Evolutionary conservation across 2,888 invertebrate species (phyloP), one percentile per base, ranked within the genome.

Genomic region (Laspeyria flexula): DNA sequence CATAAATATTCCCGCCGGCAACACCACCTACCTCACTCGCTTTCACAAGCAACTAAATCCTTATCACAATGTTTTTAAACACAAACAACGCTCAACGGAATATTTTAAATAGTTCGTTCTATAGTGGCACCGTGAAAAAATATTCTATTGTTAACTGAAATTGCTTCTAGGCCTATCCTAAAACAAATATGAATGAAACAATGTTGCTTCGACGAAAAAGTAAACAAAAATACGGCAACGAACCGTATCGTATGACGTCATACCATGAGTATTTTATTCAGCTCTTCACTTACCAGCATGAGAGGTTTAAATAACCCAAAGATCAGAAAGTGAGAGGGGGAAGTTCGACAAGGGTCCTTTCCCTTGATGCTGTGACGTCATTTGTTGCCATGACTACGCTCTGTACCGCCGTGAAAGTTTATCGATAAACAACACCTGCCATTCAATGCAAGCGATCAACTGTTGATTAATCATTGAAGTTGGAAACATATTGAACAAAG

Each of bases 401-500:
- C 35, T 43, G 46, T 43, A 43, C 34, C 35, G 9, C 25, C n/a
- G 16, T 15, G 3, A 46, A 70, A 66, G 59, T 66, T 66, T 62
- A 0, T 40, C 54, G 55, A 62, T 66, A 62, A 66, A 56, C 45
- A 60, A 63, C 66, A 66, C 71, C 71, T 70, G 66, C 49, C 52
- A 56, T 58, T 55, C 35, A 58, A 33, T 50, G 31, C 23, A 35
- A 52, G 41, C 49, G 54, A 66, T 67, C 70, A 66, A 66, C 51
- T 62, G 54, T 66, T 66, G 66, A 55, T 66, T 66, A 70, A 66
- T 70, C 53, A 45, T 58, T 55, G 10, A 52, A 56, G 49, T 70
- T 60, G 37, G 39, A 48, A 66, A 55, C 54, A 44, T 50, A 48
- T 25, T 43, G 46, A 58, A 62, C 48, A 62, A 58, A 48, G 44